Percentiles rank a stretch among this genome's conserved stretches.
These are phyloP conservation scores for Taurulus bubalis DNA, from an alignment of 2,113 vertebrate genomes.

Conservation along the genomic window DNA sequence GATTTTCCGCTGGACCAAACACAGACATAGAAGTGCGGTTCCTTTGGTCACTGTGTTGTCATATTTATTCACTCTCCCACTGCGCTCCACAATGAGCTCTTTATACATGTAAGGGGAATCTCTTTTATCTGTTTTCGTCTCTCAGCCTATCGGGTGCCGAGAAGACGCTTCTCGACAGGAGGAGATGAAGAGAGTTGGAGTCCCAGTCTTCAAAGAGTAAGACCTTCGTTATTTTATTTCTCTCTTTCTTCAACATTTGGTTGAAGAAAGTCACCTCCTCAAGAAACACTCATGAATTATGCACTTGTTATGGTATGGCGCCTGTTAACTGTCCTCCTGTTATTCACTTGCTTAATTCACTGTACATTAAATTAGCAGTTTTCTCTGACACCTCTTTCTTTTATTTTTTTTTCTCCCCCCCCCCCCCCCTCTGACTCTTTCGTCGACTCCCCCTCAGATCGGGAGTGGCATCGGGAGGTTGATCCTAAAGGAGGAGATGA, in stretches of 20 bases:
- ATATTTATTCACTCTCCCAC: constrained; percentile 40
- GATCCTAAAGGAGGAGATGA: constrained; percentile 99
- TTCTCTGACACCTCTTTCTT: constrained; percentile 5
- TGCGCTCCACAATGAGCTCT: constrained; percentile 28
- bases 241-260: constrained; percentile 47
- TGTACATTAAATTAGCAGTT: constrained; percentile 31
- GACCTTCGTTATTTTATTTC: constrained; percentile 66
- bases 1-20: background rate
- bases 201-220: constrained; percentile 82
- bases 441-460: constrained; percentile 82
- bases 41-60: constrained; percentile 42
- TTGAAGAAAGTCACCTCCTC: constrained; percentile 27
- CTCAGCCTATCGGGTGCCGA: constrained; percentile 74
- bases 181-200: constrained; percentile 83
- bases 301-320: constrained; percentile 15
- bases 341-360: constrained; percentile 23
- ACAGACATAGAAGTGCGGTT: constrained; percentile 20
- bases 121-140: constrained; percentile 52
- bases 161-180: constrained; percentile 79
- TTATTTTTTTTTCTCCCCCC: background rate
- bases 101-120: constrained; percentile 27
- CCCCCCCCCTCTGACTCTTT: background rate
- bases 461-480: constrained; percentile 96
- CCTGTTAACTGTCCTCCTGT: background rate
- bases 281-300: constrained; percentile 57